Percentiles rank a stretch among this genome's conserved stretches.
These are phyloP conservation scores for Ephestia elutella DNA, from an alignment of 1,140 invertebrate species.

Conservation along the genomic window DNA sequence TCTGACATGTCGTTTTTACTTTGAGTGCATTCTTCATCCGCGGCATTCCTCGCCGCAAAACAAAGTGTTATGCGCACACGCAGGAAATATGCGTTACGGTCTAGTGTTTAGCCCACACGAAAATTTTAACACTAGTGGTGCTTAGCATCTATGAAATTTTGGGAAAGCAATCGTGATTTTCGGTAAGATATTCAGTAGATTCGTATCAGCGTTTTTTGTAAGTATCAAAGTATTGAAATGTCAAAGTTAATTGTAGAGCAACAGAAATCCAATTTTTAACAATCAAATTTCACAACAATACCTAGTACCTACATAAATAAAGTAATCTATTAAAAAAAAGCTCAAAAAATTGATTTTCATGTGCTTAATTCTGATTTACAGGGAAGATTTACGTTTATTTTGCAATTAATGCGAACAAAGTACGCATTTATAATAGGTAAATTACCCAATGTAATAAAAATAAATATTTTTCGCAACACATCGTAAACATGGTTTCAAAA, in stretches of 20 bases:
- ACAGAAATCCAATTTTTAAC: too few species aligned
- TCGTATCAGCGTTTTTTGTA: too few species aligned
- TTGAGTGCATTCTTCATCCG: constrained; percentile 42
- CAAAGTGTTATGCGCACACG: background rate
- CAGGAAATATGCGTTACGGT: background rate
- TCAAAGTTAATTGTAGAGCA: too few species aligned
- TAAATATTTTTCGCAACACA: background rate
- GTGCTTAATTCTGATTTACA: too few species aligned
- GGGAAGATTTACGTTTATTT: too few species aligned
- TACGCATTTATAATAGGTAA: background rate
- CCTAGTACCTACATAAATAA: too few species aligned
- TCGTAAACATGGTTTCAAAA: background rate
- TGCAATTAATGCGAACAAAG: background rate
- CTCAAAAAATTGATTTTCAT: too few species aligned
- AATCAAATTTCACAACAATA: too few species aligned
- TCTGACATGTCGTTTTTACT: constrained; percentile 39
- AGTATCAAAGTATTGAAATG: too few species aligned
- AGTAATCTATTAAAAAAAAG: too few species aligned
- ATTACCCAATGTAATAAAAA: background rate
- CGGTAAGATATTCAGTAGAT: too few species aligned
- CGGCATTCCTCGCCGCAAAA: constrained; percentile 18
- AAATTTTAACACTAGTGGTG: background rate
- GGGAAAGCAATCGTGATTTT: too few species aligned
- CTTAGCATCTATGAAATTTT: background rate
- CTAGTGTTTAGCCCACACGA: background rate